phyloP scores from a whole-genome alignment of 2,797 vertebrate species.

The Amblyraja radiata region DNA sequence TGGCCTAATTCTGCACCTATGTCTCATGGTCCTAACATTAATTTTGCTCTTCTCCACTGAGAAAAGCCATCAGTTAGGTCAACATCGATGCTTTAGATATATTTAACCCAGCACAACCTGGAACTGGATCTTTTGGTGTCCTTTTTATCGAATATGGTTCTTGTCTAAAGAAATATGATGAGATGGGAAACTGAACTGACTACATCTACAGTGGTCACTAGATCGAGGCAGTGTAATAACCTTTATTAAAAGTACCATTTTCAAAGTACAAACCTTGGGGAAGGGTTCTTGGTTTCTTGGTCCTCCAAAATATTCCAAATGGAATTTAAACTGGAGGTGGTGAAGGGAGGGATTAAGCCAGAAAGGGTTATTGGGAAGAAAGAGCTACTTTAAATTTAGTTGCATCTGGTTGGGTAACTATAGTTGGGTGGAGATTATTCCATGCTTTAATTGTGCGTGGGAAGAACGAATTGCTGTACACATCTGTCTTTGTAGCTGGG shows the following conservation, averaged over 20 bases:
- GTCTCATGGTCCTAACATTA: not conserved
- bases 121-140: not conserved
- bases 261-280: not conserved
- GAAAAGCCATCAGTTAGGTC: not conserved
- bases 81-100: not conserved
- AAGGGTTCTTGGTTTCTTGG: not conserved
- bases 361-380: no score
- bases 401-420: no score
- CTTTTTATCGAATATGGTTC: not conserved
- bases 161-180: not conserved
- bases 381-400: no score
- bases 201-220: not conserved
- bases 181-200: not conserved
- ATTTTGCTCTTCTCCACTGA: not conserved
- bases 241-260: not conserved
- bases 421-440: no score
- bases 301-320: no score
- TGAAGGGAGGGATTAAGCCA: no score
- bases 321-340: no score
- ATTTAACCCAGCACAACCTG: not conserved
- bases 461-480: no score
- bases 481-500: no score
- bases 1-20: no score
- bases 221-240: not conserved
- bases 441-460: no score